Conservation (phyloP, 2,113 vertebrate genomes). For the Lanius collurio region DNA sequence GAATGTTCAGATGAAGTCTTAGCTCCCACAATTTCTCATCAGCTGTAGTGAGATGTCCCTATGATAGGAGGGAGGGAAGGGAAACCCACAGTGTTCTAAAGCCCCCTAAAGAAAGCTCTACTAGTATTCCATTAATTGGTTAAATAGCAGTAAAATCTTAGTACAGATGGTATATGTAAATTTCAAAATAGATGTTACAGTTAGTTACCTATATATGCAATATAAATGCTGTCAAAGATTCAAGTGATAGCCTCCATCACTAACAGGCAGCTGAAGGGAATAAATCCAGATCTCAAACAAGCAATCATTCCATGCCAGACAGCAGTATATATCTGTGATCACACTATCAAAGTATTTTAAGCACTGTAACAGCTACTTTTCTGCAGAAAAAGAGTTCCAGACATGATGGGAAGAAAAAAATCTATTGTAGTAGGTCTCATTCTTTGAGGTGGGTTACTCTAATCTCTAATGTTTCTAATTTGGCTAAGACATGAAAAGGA, state of each 20-base stretch:
- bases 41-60: not conserved
- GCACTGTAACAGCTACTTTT: not conserved
- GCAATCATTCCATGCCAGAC: not conserved
- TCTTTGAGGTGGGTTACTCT: not conserved
- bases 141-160: not conserved
- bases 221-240: not conserved
- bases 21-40: not conserved
- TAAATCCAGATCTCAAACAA: not conserved
- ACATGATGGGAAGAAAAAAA: not conserved
- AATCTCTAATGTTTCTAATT: not conserved
- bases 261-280: not conserved
- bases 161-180: not conserved
- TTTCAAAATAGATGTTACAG: not conserved
- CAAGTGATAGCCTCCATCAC: not conserved
- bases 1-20: not conserved
- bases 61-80: not conserved
- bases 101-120: accelerated
- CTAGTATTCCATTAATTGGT: not conserved
- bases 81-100: not conserved
- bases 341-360: not conserved
- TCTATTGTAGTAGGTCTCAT: not conserved
- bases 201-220: not conserved
- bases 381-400: not conserved
- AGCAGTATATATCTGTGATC: not conserved
- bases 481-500: not conserved